phyloP scores from a whole-genome alignment of 2,113 vertebrate genomes.

The human region GRCh38 chr5:59351001-59351500 shows the following conservation, averaged over 20 bases:
- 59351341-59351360: background rate
- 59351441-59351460: slow-evolving; percentile 9
- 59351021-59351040: background rate
- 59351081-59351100: background rate
- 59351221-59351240: background rate
- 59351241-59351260: background rate
- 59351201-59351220: background rate
- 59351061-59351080: background rate
- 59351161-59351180: slow-evolving; percentile 2
- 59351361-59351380: background rate
- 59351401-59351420: background rate
- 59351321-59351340: background rate
- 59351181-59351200: slow-evolving; percentile 19
- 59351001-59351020: background rate
- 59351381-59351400: background rate
- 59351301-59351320: accelerated
- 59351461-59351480: background rate
- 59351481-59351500: slow-evolving; percentile 36
- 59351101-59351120: background rate
- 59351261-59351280: background rate
- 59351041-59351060: background rate
- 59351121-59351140: background rate
- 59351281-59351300: background rate
- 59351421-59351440: background rate
- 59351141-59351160: background rate